Evolutionary conservation across 2,888 invertebrate genomes (phyloP).

Genomic region (Macrosoma leucophasiata): DNA sequence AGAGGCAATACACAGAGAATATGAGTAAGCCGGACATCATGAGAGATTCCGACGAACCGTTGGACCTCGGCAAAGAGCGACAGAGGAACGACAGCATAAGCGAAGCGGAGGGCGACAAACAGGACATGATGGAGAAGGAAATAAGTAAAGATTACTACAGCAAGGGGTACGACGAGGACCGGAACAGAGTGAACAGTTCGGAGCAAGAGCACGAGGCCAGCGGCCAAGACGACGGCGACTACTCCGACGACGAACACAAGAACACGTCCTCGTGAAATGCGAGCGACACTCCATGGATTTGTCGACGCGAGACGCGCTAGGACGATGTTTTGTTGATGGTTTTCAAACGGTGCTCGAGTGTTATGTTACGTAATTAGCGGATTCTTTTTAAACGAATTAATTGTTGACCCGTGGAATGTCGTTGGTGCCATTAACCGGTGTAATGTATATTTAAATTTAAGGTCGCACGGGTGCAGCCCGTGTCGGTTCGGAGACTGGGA

Average conservation of each 20-base stretch:
- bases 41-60: constrained; percentile 70
- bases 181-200: constrained; percentile 37
- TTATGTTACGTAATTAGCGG: constrained; percentile 67
- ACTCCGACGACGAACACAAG: constrained; percentile 65
- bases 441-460: constrained; percentile 55
- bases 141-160: constrained; percentile 45
- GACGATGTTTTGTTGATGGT: constrained; percentile 58
- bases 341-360: constrained; percentile 69
- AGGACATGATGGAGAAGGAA: constrained; percentile 73
- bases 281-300: constrained; percentile 31
- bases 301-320: constrained; percentile 38
- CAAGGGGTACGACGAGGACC: constrained; percentile 50
- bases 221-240: constrained; percentile 62
- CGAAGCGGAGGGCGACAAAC: constrained; percentile 61
- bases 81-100: constrained; percentile 53
- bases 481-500: constrained; percentile 10
- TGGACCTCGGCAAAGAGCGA: constrained; percentile 73
- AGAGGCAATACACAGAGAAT: constrained; percentile 75
- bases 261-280: constrained; percentile 61
- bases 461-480: constrained; percentile 34
- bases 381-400: constrained; percentile 57
- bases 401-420: constrained; percentile 74
- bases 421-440: constrained; percentile 69
- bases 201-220: constrained; percentile 51
- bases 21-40: constrained; percentile 74